These are phyloP conservation scores for Pitangus sulphuratus DNA, from an alignment of 2,797 vertebrate species.

Conservation along the genomic window DNA sequence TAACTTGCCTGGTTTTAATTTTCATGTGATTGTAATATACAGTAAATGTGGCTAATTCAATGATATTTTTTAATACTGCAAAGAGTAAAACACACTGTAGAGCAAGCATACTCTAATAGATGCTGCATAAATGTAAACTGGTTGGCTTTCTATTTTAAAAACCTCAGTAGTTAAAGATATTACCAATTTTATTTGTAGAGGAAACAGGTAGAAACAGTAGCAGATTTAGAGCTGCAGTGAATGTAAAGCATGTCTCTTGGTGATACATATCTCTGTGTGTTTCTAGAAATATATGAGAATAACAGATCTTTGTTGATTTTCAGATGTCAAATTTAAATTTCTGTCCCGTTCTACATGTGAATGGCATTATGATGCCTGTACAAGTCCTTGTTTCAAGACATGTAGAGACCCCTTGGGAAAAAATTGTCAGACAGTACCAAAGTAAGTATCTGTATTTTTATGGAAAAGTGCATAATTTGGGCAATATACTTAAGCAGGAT, in stretches of 20 bases:
- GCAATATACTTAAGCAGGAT: not conserved
- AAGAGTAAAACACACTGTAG: not conserved
- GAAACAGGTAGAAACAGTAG: not conserved
- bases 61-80: not conserved
- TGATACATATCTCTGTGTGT: not conserved
- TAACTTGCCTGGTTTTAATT: not conserved
- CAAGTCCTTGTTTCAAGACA: slow-evolving; percentile 90
- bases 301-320: not conserved
- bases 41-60: not conserved
- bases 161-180: not conserved
- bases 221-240: not conserved
- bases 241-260: not conserved
- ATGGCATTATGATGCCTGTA: slow-evolving; percentile 91
- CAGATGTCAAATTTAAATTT: slow-evolving; percentile 78
- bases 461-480: not conserved
- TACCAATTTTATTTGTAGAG: not conserved
- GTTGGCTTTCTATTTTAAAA: not conserved
- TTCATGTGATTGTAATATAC: not conserved
- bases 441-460: slow-evolving; percentile 76
- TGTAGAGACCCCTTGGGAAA: slow-evolving; percentile 88
- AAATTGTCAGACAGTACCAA: slow-evolving; percentile 84
- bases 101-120: not conserved
- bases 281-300: not conserved
- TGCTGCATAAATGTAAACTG: not conserved
- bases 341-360: slow-evolving; percentile 83